Evolutionary conservation across 2,888 invertebrate species (phyloP), one percentile per base, ranked within the genome.

Genomic region (Caenorhabditis uteleia): DNA sequence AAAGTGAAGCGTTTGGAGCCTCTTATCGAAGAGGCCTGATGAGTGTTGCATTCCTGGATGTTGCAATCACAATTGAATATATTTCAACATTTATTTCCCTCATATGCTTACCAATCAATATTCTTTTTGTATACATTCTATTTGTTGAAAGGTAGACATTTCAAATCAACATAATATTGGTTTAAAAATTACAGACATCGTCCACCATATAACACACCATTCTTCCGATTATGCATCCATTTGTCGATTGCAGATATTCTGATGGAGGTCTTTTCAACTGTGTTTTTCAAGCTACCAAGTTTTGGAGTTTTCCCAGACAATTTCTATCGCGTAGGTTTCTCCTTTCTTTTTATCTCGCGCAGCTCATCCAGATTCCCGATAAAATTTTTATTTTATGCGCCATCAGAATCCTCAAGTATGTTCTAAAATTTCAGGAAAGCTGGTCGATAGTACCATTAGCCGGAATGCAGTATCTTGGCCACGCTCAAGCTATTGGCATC

Each of bases 401-500:
- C 34, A 25, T 16, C 40, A 40, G 40, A 23, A 40, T 20, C 6
- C 29, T 29, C 29, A 34, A 34, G 5, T 7, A n/a, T 21, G 18
- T 39, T n/a, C n/a, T n/a, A n/a, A n/a, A n/a, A n/a, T n/a, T n/a
- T 34, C 34, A 47, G 27, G 71, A 71, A 40, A 71, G 65, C 47
- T 71, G 71, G 71, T 62, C 69, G 2, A 59, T 61, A 20, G 50
- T 72, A 12, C 72, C 72, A 23, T 61, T 72, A n/a, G 59, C 68
- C 21, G 71, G 69, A 29, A 66, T 76, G 56, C 72, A 72, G 26
- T 76, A 76, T 58, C 55, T 76, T 23, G 70, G 68, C 7, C 75
- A 76, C 53, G 75, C 74, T 20, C 75, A 76, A 38, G 75, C 75
- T 18, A 64, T 76, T 38, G 74, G 70, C 14, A 74, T 76, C 33